phyloP scores from a whole-genome alignment of 2,888 invertebrate genomes.

The Neuroscelio doddi region DNA sequence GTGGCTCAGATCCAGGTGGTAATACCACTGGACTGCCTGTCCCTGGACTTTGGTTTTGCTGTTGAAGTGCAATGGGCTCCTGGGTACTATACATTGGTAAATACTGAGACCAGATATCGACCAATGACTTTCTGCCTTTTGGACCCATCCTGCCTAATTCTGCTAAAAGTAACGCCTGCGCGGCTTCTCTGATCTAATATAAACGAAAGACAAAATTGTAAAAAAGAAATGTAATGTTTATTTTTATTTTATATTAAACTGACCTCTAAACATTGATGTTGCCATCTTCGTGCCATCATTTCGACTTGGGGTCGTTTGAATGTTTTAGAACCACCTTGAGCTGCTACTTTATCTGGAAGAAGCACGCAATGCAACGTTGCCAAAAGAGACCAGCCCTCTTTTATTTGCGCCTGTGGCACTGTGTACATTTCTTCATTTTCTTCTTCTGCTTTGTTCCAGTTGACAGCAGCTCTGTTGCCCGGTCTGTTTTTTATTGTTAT shows the following conservation, averaged over 20 bases:
- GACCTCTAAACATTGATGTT: slow-evolving; percentile 98
- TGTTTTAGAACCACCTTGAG: slow-evolving; percentile 79
- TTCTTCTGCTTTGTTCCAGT: slow-evolving; percentile 83
- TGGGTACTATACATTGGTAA: slow-evolving; percentile 90
- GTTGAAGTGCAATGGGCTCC: slow-evolving; percentile 83
- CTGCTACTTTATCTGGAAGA: slow-evolving; percentile 92
- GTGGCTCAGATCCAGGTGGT: slow-evolving; percentile 50
- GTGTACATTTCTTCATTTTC: slow-evolving; percentile 88
- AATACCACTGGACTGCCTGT: slow-evolving; percentile 67
- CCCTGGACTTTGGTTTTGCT: slow-evolving; percentile 70
- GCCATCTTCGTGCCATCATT: slow-evolving; percentile 98
- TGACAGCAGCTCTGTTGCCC: slow-evolving; percentile 77
- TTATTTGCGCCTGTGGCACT: slow-evolving; percentile 92
- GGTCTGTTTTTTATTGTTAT: too few species aligned
- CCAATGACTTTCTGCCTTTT: slow-evolving; percentile 91
- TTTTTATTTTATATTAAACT: not conserved
- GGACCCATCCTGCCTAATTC: slow-evolving; percentile 91
- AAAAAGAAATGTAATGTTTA: too few species aligned
- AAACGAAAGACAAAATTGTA: slow-evolving; percentile 2
- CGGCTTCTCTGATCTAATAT: slow-evolving; percentile 86
- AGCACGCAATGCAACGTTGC: slow-evolving; percentile 97
- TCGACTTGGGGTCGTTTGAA: slow-evolving; percentile 98
- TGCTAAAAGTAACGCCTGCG: slow-evolving; percentile 94
- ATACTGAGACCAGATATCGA: slow-evolving; percentile 97
- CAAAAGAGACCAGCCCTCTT: slow-evolving; percentile 97